A percentile compares a stretch with the other conserved stretches of the same genome.
phyloP scores from a whole-genome alignment of 2,113 vertebrate species.

The Maylandia zebra region DNA sequence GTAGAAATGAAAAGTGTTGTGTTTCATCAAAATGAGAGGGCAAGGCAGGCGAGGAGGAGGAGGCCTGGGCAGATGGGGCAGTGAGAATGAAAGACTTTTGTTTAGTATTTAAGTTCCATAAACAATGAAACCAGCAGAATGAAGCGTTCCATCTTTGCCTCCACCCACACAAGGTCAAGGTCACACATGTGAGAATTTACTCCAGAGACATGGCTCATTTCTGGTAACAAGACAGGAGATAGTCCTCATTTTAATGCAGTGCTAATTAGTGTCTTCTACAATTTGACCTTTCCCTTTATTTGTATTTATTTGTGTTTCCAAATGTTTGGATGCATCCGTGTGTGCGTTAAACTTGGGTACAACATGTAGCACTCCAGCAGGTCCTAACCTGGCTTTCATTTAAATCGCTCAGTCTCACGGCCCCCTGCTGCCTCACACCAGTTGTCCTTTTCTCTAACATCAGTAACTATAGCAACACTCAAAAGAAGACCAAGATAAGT shows the following conservation, averaged over 20 bases:
- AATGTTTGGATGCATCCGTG: not conserved
- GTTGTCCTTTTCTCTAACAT: not conserved
- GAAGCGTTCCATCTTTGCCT: not conserved
- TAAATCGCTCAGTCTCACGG: not conserved
- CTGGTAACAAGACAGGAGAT: not conserved
- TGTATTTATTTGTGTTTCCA: not conserved
- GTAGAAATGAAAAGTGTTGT: conserved; percentile 9
- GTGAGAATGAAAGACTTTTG: conserved; percentile 17
- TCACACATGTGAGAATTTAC: not conserved
- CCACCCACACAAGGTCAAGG: not conserved
- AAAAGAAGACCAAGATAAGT: conserved; percentile 3
- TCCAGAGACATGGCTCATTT: not conserved
- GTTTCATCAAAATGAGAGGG: conserved; percentile 19
- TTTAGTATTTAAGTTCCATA: conserved; percentile 32
- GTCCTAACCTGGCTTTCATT: conserved; percentile 43
- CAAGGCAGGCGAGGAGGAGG: not conserved
- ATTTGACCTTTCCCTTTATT: not conserved
- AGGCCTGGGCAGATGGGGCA: not conserved
- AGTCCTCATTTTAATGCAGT: not conserved
- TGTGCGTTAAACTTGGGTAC: not conserved
- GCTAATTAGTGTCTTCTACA: not conserved
- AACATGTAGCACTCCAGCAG: conserved; percentile 1
- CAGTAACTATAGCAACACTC: conserved; percentile 55
- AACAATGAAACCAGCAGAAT: conserved; percentile 38
- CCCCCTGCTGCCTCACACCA: conserved; percentile 22